Evolutionary conservation across 2,113 vertebrate genomes (phyloP).

Genomic region (Synodontis membranacea): DNA sequence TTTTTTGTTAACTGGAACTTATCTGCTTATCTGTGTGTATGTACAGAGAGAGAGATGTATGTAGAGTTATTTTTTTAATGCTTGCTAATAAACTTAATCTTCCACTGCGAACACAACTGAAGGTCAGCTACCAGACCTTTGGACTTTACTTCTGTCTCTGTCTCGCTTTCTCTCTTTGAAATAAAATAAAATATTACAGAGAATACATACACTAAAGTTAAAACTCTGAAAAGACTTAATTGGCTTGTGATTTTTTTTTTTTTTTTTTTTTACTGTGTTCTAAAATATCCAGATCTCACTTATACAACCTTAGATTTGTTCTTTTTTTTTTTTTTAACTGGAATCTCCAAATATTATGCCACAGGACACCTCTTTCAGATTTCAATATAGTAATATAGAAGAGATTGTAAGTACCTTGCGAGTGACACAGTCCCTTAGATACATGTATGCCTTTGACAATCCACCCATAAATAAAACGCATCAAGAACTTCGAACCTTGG

Average conservation of each 20-base stretch:
- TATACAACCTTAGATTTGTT: background rate
- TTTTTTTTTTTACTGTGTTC: background rate
- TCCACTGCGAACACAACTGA: background rate
- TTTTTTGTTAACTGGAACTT: background rate
- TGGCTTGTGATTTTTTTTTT: background rate
- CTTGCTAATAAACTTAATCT: background rate
- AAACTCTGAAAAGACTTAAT: background rate
- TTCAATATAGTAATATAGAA: background rate
- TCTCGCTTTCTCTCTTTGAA: background rate
- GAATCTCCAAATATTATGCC: background rate
- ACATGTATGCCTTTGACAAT: background rate
- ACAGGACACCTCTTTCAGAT: background rate
- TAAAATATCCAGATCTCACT: background rate
- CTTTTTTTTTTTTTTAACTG: background rate
- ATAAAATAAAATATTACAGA: background rate
- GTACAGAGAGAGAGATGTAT: background rate
- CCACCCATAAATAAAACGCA: background rate
- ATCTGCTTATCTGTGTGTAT: background rate
- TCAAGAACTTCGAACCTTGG: background rate
- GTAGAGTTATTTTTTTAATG: background rate
- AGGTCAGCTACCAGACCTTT: background rate
- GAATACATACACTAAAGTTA: background rate
- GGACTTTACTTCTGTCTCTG: background rate
- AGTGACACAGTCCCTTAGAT: background rate
- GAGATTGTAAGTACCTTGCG: background rate